Evolutionary conservation across 2,888 invertebrate species (phyloP).

Genomic region (Acronicta leporina): DNA sequence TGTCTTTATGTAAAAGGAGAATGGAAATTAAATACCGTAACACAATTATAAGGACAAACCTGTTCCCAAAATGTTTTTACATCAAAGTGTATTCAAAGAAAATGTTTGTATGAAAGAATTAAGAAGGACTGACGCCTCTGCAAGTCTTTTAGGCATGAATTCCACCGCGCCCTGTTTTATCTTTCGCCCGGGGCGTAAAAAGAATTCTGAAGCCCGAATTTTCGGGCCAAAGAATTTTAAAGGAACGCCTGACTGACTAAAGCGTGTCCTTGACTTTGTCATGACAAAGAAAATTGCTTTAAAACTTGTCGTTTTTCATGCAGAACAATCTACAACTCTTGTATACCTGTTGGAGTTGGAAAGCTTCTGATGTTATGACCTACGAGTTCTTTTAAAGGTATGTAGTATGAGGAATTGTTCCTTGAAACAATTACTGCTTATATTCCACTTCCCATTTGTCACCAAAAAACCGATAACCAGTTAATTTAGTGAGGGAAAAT

Average conservation of each 20-base stretch:
- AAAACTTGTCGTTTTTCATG: constrained; percentile 13
- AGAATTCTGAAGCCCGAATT: constrained; percentile 21
- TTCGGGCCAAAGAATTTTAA: constrained; percentile 32
- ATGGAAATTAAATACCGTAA: constrained; percentile 47
- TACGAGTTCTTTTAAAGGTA: no score
- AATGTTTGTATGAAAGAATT: constrained; percentile 28
- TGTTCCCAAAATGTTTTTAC: constrained; percentile 3
- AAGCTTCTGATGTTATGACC: no score
- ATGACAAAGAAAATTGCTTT: constrained; percentile 21
- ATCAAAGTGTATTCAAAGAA: constrained; percentile 7
- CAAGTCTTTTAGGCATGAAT: constrained; percentile 17
- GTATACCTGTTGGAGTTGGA: no score
- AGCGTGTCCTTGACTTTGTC: constrained; percentile 22
- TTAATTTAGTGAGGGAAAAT: no score
- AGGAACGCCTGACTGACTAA: constrained; percentile 6
- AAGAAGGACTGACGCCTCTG: constrained; percentile 6
- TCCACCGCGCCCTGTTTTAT: constrained; percentile 28
- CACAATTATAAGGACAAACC: constrained; percentile 25
- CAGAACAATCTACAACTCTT: neutral
- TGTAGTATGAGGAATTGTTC: no score
- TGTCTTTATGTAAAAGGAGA: constrained; percentile 28
- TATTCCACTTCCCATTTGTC: no score
- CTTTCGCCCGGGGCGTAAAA: constrained; percentile 24
- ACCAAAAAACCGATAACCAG: no score
- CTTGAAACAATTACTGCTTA: no score